Evolutionary conservation across 1,140 invertebrate genomes (phyloP).

Genomic region (Cotesia chilonis): DNA sequence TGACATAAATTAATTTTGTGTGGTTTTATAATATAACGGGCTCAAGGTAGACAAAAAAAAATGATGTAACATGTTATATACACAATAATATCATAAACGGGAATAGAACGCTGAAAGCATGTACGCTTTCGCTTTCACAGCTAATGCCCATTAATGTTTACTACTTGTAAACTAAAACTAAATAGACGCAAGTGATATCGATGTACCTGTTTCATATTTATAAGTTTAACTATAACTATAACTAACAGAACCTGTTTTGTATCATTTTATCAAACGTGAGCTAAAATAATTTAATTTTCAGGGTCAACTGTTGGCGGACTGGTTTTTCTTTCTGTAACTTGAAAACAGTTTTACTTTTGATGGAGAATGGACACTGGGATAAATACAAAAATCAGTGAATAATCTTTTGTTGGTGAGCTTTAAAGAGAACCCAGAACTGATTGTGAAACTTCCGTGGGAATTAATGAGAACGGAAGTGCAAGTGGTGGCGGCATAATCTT

Average conservation of each 20-base stretch:
- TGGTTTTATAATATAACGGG: slow-evolving; percentile 27
- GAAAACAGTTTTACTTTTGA: background rate
- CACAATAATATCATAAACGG: too few relatives aligned
- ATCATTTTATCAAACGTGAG: slow-evolving; percentile 13
- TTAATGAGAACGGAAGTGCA: slow-evolving; percentile 63
- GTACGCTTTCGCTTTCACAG: too few relatives aligned
- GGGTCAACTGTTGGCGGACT: too few relatives aligned
- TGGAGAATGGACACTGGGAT: background rate
- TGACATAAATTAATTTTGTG: slow-evolving; percentile 24
- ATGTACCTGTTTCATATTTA: too few relatives aligned
- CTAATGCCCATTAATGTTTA: too few relatives aligned
- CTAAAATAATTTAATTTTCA: too few relatives aligned
- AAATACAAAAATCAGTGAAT: too few relatives aligned
- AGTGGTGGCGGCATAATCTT: slow-evolving; percentile 44
- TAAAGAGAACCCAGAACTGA: slow-evolving; percentile 42
- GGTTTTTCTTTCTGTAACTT: too few relatives aligned
- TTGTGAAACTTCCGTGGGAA: slow-evolving; percentile 63
- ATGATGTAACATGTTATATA: slow-evolving; percentile 1
- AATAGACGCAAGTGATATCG: too few relatives aligned
- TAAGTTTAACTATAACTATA: too few relatives aligned
- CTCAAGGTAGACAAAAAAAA: slow-evolving; percentile 30
- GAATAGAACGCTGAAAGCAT: too few relatives aligned
- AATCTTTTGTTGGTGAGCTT: slow-evolving; percentile 21
- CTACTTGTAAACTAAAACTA: too few relatives aligned
- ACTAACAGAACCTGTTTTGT: background rate